Base-by-base conservation (phyloP, 1,140 invertebrate species). In the Leptopilina boulardi region DNA sequence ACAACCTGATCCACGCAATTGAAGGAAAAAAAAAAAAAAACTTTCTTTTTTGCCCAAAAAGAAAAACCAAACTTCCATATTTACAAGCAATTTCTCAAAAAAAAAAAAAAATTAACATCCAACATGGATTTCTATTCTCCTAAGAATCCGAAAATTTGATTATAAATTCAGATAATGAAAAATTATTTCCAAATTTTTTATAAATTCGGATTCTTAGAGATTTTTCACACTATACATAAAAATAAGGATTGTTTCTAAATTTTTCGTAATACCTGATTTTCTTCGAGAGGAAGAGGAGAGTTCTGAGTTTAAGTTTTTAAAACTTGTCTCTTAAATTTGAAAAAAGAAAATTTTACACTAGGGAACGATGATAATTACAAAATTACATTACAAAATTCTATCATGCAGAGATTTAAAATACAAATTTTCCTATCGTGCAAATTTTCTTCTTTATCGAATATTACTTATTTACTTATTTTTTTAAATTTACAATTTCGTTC, bases 1-100 rank as follows among this genome's bases (percentile, higher is more conserved):
- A 95, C 93, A 93, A 96, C 95, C 95, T 96, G 88, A 82, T 82
- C 73, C 76, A 73, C 74, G 51, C 71, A 18, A 70, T 38, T 80
- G 51, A 73, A 66, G 26, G 8, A 38, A 30, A 5, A 38, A 38
- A 38, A 38, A 38, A 38, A 38, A 38, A 38, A 15, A 44, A 42
- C 72, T 71, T 66, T 74, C 26, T 54, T 42, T n/a, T 74, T 21
- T 26, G 42, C 54, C 47, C 47, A 51, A 51, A n/a, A 38, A 2
- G 34, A 6, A 38, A 51, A 51, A 18, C 2, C 2, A n/a, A 51
- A 3, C 6, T 51, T 51, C 47, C 47, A 18, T 18, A 18, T 47
- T 5, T 44, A 51, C 47, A 51, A 51, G 47, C 47, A 51, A 51
- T 38, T 9, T 38, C 34, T 34, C 30, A 34, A 34, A 0, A 38